Base-by-base conservation (phyloP, 2,797 vertebrate genomes). In the Champsocephalus gunnari region DNA sequence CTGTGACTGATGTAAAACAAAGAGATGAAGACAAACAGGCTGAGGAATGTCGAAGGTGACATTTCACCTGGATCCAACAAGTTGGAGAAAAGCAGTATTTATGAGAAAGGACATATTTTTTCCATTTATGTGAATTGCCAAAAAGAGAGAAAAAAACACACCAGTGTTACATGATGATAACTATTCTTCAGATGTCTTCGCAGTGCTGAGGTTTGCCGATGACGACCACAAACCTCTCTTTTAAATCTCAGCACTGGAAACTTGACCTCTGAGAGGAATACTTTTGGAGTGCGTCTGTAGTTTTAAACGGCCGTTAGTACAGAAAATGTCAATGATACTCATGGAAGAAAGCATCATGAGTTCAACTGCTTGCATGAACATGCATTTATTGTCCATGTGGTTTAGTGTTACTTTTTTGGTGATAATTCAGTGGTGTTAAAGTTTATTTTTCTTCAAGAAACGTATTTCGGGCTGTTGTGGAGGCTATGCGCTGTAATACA, bases 261-360 rank as follows among this genome's bases (percentile, higher is more conserved):
- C 28, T 1, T 59, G 58, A 61, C 4, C 14, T 58, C 19, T 4
- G 34, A 71, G 69, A 53, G 50, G 64, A 72, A 57, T 47, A 48
- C 24, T 1, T 66, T n/a, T 9, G 41, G 44, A 56, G 49, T 1
- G 41, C 7, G 21, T 69, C 49, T 54, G 24, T 76, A 28, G 69
- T 79, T 82, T 72, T 68, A 63, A 85, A 73, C 86, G 90, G 93
- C 90, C 88, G 62, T 47, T 83, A 85, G 87, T 93, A 93, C 93
- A 89, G 80, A 91, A 92, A 70, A 94, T 93, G 92, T 93, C 93
- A 93, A 90, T 21, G 63, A 85, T 56, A 63, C 57, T 81, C 21
- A 4, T 70, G 72, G 66, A 38, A 28, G 4, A 10, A 51, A 71
- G 45, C 24, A 16, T 62, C 49, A 49, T 50, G 72, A 73, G 47